These are phyloP conservation scores for Apis laboriosa DNA, from an alignment of 1,140 invertebrate genomes.

Conservation along the genomic window DNA sequence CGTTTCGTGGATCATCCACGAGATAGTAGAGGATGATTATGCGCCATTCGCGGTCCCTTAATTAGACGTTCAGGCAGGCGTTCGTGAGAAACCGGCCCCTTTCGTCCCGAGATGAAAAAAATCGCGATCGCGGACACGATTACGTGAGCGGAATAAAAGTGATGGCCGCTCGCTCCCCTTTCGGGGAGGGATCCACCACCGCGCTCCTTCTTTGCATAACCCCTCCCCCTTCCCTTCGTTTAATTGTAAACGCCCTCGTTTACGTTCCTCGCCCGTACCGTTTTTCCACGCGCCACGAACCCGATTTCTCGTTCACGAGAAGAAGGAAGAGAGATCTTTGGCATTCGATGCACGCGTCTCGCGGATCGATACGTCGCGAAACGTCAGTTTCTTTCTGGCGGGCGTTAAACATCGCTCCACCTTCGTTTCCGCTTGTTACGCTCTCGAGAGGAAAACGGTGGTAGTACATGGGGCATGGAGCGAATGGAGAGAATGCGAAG, in stretches of 20 bases:
- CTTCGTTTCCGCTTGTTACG: constrained; percentile 57
- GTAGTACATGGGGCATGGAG: too few relatives aligned
- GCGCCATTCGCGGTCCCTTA: constrained; percentile 42
- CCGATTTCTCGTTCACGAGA: too few relatives aligned
- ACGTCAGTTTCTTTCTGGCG: constrained; percentile 36
- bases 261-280: constrained; percentile 4
- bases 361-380: constrained; percentile 11
- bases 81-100: constrained; percentile 43
- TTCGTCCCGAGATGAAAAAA: constrained; percentile 40
- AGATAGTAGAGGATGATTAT: constrained; percentile 53
- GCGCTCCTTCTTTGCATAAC: constrained; percentile 35
- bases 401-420: constrained; percentile 30
- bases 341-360: constrained; percentile 7
- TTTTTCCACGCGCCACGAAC: not conserved
- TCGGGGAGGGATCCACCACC: not conserved
- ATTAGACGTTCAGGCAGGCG: constrained; percentile 44
- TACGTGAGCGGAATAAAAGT: constrained; percentile 47
- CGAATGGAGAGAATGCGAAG: not conserved
- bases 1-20: constrained; percentile 24
- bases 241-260: constrained; percentile 42
- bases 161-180: not conserved
- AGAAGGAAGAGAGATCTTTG: not conserved
- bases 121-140: constrained; percentile 47
- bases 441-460: constrained; percentile 50
- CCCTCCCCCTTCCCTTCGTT: constrained; percentile 19